Conservation (phyloP, 2,888 invertebrate genomes). For the Apodemia hepburni region DNA sequence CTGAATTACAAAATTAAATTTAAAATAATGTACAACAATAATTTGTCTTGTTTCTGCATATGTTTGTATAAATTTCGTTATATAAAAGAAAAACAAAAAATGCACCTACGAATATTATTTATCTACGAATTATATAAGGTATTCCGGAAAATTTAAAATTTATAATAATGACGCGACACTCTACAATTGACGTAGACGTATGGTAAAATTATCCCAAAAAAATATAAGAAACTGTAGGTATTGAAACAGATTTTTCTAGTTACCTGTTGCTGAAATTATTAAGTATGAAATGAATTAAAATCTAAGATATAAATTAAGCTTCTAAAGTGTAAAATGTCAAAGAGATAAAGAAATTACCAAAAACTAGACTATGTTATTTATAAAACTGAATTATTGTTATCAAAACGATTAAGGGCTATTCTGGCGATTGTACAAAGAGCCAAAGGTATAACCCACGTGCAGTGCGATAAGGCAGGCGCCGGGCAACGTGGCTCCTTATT, state of each 20-base stretch:
- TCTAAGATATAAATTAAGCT: too few relatives aligned
- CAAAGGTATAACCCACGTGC: conserved; percentile 55
- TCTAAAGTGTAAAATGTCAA: neutral
- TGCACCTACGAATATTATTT: neutral
- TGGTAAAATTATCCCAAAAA: neutral
- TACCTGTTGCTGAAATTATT: neutral
- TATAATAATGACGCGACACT: neutral
- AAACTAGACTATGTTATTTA: conserved; percentile 4
- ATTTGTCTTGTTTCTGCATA: too few relatives aligned
- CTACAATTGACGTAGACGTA: neutral
- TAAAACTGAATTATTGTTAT: conserved; percentile 38
- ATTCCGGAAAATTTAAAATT: neutral
- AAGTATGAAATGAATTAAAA: too few relatives aligned
- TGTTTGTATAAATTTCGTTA: neutral
- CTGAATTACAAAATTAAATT: too few relatives aligned
- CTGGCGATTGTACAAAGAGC: conserved; percentile 36
- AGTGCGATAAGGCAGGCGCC: conserved; percentile 65
- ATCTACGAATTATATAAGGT: neutral
- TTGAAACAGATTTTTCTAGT: neutral
- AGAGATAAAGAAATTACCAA: neutral
- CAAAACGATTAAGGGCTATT: conserved; percentile 51
- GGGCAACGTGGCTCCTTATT: conserved; percentile 41
- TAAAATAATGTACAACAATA: too few relatives aligned
- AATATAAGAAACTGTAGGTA: neutral
- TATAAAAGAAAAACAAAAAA: conserved; percentile 3